Base-by-base conservation (phyloP, 2,113 vertebrate species). In the Ptyas mucosa region DNA sequence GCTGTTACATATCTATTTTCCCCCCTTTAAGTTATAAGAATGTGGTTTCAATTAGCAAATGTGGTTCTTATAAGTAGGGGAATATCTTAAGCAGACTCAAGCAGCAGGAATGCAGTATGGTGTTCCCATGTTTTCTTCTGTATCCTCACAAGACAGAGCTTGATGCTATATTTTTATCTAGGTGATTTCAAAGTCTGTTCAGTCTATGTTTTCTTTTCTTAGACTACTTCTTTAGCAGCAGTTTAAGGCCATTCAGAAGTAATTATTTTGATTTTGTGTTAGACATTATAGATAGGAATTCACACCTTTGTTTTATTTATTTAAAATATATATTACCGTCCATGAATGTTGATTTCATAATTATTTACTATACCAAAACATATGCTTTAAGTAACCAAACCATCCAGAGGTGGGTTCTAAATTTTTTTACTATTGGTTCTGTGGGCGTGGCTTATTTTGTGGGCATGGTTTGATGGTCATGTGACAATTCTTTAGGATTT, bases 31-130 rank as follows among this genome's bases (percentile, higher is more conserved):
- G 61, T 86, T 55, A 53, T 34, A 51, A 90, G 75, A 90, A 93
- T 90, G 85, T 64, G 81, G 55, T 57, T 93, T 90, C 46, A 89
- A 54, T 92, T 89, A 92, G 14, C 91, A 93, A 87, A 86, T 90
- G 46, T 61, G 46, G 75, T 64, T 93, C 75, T 93, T 87, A 81
- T 81, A 75, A 23, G 69, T 69, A 58, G 90, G 55, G 53, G 53
- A 85, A 58, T 61, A 90, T 20, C 9, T 87, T 57, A 90, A 21
- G 46, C 51, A 57, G 75, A 90, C 29, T 93, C 75, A 52, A 58
- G 29, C 21, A 87, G 21, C 55, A 64, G 9, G 11, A 93, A 90
- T 39, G n/a, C 52, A 90, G 54, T 34, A 51, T 46, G 46, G 1
- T 49, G 1, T 49, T 86, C 54, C 12, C 21, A 8, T 51, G 3